Base-by-base conservation (phyloP, 1,140 invertebrate genomes). In the Drosophila murphyi region DNA sequence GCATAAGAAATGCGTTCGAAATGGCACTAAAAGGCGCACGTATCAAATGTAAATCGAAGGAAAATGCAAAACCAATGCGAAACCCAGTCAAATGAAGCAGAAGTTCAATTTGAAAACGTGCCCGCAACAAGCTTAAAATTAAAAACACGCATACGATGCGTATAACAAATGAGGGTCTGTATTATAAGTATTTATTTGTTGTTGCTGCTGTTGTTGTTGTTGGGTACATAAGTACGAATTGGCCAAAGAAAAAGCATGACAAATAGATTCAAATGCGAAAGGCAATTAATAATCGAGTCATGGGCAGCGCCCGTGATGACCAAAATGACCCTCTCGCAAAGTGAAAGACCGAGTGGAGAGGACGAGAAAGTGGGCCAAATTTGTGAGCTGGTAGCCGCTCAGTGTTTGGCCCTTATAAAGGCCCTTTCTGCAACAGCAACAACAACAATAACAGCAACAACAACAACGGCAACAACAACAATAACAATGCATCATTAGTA, bases 271-370 rank as follows among this genome's bases (percentile, higher is more conserved):
- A 51, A 76, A 72, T 76, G 47, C 47, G 10, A 41, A 76, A 43
- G 32, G 56, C 75, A 73, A 77, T 77, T 77, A 77, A 77, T 77
- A 77, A 73, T 68, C 57, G 34, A 68, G 62, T 72, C 69, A 76
- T 34, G 52, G 64, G 20, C 51, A 43, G 48, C 35, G 48, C 45
- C 34, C 32, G 6, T 31, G 41, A 32, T 59, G 43, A 56, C 50
- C 65, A 72, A 64, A 37, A 64, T 69, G 55, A 51, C 43, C 64
- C 8, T 20, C 12, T 28, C 3, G 34, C 10, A 4, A 0, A 0
- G 10, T 8, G 37, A 34, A 10, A 34, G 20, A 6, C 31, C 8
- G 12, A 34, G 34, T 34, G 5, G 52, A 12, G 52, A 56, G 32
- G 63, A 31, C 8, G 55, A 45, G 56, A 7, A 35, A 37, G 37